These are phyloP conservation scores for Corvus cornix DNA, from an alignment of 2,113 vertebrate species.

Conservation along the genomic window DNA sequence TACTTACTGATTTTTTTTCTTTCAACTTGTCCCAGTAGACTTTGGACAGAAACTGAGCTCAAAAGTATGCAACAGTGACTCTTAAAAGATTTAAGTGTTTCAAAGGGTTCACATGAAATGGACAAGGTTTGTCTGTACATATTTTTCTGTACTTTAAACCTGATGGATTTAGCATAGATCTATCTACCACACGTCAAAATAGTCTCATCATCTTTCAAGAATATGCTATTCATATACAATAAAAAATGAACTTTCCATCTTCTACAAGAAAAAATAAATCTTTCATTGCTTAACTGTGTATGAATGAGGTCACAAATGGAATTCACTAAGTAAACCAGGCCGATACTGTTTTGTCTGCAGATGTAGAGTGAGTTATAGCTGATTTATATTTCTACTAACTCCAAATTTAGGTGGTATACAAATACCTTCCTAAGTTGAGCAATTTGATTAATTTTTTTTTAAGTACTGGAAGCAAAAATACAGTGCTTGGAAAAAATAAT, in stretches of 20 bases:
- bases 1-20: not conserved
- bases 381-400: not conserved
- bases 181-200: not conserved
- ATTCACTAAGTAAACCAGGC: slow-evolving; percentile 16
- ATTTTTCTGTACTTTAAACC: not conserved
- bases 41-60: not conserved
- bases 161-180: not conserved
- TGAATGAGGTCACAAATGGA: not conserved
- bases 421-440: not conserved
- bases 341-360: slow-evolving; percentile 1
- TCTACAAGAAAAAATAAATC: not conserved
- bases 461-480: not conserved
- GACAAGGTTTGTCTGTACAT: not conserved
- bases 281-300: not conserved
- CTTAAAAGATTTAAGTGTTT: not conserved
- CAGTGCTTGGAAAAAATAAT: not conserved
- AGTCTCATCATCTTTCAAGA: not conserved
- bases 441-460: not conserved
- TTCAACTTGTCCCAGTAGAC: not conserved
- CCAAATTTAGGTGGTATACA: not conserved
- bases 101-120: not conserved
- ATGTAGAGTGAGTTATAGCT: not conserved
- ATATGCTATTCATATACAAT: not conserved
- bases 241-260: slow-evolving; percentile 10
- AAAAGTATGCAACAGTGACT: not conserved